Conservation (phyloP, 2,797 vertebrate genomes). For the Falco concolor region DNA sequence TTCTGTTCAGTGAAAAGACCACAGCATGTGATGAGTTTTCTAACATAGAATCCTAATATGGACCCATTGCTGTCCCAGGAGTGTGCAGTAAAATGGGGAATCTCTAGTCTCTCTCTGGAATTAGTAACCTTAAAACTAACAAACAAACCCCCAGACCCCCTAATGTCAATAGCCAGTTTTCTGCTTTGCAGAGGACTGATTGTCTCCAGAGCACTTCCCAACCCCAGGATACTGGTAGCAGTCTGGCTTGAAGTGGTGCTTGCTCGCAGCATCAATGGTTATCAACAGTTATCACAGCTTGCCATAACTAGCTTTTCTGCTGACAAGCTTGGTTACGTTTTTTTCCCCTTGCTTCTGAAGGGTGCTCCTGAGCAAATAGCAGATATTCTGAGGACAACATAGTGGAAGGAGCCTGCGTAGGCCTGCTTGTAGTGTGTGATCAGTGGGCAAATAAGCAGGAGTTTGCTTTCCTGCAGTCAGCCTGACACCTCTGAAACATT, state of each 20-base stretch:
- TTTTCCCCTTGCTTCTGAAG: not conserved
- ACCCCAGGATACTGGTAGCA: not conserved
- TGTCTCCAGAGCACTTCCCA: not conserved
- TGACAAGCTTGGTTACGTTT: not conserved
- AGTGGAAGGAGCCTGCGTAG: not conserved
- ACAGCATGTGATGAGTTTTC: not conserved
- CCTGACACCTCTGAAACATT: not conserved
- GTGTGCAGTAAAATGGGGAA: not conserved
- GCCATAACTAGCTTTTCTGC: not conserved
- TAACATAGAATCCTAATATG: not conserved
- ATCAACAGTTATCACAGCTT: not conserved
- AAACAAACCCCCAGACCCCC: not conserved
- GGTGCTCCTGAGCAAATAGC: not conserved
- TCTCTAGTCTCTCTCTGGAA: not conserved
- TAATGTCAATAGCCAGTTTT: not conserved
- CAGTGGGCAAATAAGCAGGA: not conserved
- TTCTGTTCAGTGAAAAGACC: not conserved
- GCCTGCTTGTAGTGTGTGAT: not conserved
- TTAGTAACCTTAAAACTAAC: not conserved
- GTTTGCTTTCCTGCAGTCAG: not conserved
- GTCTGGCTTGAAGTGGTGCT: not conserved
- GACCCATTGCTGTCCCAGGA: not conserved
- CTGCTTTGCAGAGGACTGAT: not conserved
- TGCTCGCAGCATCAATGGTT: not conserved
- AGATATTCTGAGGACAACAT: not conserved